These are phyloP conservation scores for Dreissena polymorpha DNA, from an alignment of 1,140 invertebrate species.

Conservation along the genomic window DNA sequence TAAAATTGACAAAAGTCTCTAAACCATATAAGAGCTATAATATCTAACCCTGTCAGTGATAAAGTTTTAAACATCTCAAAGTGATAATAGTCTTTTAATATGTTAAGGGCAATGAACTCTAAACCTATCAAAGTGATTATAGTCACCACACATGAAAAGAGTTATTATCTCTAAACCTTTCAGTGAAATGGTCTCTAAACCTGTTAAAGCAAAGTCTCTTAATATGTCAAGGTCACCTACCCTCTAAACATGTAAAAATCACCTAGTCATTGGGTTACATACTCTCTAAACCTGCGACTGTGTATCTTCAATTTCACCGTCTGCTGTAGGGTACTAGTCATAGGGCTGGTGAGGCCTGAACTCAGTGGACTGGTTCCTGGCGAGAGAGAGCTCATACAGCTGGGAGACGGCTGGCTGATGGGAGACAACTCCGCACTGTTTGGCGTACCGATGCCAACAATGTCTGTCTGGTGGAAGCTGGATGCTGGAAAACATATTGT, in stretches of 20 bases:
- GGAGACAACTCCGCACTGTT: slow-evolving; percentile 77
- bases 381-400: slow-evolving; percentile 77
- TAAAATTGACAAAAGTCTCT: too few species aligned
- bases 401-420: slow-evolving; percentile 77
- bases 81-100: too few species aligned
- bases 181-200: not conserved
- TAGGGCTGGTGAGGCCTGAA: slow-evolving; percentile 74
- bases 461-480: slow-evolving; percentile 9
- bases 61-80: too few species aligned
- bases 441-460: slow-evolving; percentile 62
- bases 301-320: slow-evolving; percentile 76
- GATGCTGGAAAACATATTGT: not conserved
- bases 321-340: slow-evolving; percentile 69
- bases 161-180: too few species aligned
- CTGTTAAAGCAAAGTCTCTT: not conserved
- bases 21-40: too few species aligned
- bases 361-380: slow-evolving; percentile 71
- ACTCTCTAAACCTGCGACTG: slow-evolving; percentile 78
- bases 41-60: too few species aligned
- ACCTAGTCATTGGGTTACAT: slow-evolving; percentile 55
- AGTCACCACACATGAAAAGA: too few species aligned
- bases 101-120: too few species aligned
- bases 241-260: slow-evolving; percentile 71
- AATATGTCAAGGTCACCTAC: slow-evolving; percentile 65
- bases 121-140: too few species aligned